Conservation (phyloP, 2,113 vertebrate species). For the Pseudolaguvia tuberculata region DNA sequence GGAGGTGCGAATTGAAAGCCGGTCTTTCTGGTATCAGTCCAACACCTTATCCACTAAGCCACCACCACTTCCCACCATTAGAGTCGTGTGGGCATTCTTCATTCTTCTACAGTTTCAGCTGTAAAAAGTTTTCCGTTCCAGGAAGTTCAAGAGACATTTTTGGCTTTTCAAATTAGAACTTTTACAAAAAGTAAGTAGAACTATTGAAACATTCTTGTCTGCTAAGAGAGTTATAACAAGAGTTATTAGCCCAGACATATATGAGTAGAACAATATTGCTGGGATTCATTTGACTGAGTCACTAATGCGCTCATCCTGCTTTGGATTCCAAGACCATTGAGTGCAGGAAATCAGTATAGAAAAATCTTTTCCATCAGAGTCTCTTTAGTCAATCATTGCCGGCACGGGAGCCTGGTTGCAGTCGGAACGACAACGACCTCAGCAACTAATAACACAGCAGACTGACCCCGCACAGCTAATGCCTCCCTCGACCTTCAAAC, state of each 20-base stretch:
- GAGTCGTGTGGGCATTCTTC: too few relatives aligned
- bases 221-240: not conserved
- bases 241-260: not conserved
- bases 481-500: conserved; percentile 25
- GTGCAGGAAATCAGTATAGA: not conserved
- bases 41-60: too few relatives aligned
- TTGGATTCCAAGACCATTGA: not conserved
- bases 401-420: not conserved
- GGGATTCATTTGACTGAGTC: not conserved
- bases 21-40: too few relatives aligned
- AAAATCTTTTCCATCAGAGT: not conserved
- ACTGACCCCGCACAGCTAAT: not conserved
- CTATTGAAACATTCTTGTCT: not conserved
- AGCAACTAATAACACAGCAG: conserved; percentile 17
- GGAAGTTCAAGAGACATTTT: too few relatives aligned
- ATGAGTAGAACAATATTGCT: not conserved
- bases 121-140: too few relatives aligned
- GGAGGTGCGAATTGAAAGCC: too few relatives aligned
- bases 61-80: too few relatives aligned
- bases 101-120: too few relatives aligned
- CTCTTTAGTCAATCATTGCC: conserved; percentile 1
- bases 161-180: not conserved
- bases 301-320: not conserved
- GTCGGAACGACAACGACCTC: conserved; percentile 13
- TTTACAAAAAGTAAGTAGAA: not conserved